Conservation (phyloP, 2,797 vertebrate genomes). For the Euthynnus affinis region DNA sequence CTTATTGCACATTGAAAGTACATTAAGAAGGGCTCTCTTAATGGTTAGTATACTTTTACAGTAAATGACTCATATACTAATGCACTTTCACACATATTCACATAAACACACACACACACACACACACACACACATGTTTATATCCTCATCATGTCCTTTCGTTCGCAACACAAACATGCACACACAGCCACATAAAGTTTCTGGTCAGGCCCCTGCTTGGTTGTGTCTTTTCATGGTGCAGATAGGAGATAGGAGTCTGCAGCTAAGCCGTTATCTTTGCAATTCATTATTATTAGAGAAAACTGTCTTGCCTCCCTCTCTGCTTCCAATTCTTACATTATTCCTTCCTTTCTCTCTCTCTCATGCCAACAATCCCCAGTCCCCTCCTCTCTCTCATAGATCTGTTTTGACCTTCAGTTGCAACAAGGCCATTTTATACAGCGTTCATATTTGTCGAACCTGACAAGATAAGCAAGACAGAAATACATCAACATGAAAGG, state of each 20-base stretch:
- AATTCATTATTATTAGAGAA: conserved; percentile 74
- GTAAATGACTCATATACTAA: too few species aligned
- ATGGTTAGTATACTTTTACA: too few species aligned
- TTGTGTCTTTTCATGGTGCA: conserved; percentile 50
- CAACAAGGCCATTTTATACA: conserved; percentile 70
- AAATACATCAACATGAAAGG: conserved; percentile 72
- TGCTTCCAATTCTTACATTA: conserved; percentile 40
- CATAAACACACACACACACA: too few species aligned
- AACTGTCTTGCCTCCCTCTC: conserved; percentile 46
- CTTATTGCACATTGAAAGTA: too few species aligned
- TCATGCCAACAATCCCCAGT: conserved; percentile 13
- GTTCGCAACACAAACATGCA: neutral
- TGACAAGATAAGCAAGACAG: conserved; percentile 73
- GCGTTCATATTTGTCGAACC: conserved; percentile 73
- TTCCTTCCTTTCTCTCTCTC: conserved; percentile 2
- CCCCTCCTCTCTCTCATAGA: conserved; percentile 48
- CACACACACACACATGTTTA: too few species aligned
- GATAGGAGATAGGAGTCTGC: conserved; percentile 53
- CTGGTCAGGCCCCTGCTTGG: conserved; percentile 22
- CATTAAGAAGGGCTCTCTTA: too few species aligned
- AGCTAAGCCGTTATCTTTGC: conserved; percentile 65
- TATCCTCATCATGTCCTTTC: neutral
- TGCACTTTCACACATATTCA: too few species aligned
- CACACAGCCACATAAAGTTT: conserved; percentile 35
- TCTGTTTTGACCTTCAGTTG: conserved; percentile 80